phyloP scores from a whole-genome alignment of 1,140 invertebrate species.

The Ostrea edulis region DNA sequence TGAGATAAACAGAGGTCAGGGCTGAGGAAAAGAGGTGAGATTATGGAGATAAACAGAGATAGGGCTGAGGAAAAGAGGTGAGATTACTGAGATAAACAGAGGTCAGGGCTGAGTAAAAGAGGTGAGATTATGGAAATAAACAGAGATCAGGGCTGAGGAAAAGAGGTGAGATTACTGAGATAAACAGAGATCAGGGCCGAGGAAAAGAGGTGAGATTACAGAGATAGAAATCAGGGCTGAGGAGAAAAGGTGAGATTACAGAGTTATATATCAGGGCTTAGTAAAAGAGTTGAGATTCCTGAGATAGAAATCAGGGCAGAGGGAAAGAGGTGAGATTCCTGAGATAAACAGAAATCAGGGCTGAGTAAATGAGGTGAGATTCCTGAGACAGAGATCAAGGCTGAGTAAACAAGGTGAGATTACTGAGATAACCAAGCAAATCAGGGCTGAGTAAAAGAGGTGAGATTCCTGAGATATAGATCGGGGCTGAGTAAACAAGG shows the following conservation, averaged over 20 bases:
- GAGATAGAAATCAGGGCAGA: not conserved
- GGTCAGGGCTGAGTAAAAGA: conserved; percentile 73
- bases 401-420: no score
- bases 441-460: conserved; percentile 67
- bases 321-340: conserved; percentile 60
- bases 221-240: not conserved
- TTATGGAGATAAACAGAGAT: not conserved
- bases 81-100: conserved; percentile 76
- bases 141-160: not conserved
- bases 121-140: conserved; percentile 47
- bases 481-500: conserved; percentile 73
- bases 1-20: not conserved
- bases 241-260: conserved; percentile 64
- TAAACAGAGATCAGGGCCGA: conserved; percentile 47
- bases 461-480: conserved; percentile 75
- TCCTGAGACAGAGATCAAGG: not conserved
- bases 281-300: conserved; percentile 64
- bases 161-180: conserved; percentile 71
- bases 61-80: conserved; percentile 70
- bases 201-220: conserved; percentile 65
- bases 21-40: not conserved
- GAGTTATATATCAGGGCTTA: conserved; percentile 44
- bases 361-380: conserved; percentile 65
- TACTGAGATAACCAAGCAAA: no score
- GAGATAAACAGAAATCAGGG: conserved; percentile 64